Conservation (phyloP, 2,113 vertebrate species). For the Mystacornis crossleyi region DNA sequence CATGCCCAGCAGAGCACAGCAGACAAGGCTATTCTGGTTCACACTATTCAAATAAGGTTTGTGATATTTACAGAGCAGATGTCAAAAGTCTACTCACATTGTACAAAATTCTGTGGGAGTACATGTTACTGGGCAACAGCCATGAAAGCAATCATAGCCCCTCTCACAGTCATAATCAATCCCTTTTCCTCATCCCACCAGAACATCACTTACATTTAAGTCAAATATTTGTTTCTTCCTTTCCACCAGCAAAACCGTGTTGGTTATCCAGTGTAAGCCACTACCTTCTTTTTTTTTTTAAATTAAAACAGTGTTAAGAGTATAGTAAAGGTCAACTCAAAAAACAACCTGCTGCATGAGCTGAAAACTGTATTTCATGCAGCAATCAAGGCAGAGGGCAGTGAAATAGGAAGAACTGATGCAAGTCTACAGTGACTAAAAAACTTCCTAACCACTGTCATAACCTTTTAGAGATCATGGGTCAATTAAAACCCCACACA, state of each 20-base stretch:
- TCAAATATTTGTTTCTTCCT: neutral
- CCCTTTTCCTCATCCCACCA: neutral
- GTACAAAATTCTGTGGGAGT: neutral
- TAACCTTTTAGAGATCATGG: neutral
- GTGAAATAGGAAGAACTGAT: neutral
- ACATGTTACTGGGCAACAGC: neutral
- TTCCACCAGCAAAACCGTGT: neutral
- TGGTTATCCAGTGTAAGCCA: neutral
- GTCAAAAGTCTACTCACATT: neutral
- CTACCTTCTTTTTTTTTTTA: neutral
- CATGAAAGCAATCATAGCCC: neutral
- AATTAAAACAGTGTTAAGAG: neutral
- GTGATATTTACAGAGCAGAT: neutral
- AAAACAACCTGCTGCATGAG: neutral
- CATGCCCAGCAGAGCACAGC: neutral
- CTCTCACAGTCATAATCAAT: neutral
- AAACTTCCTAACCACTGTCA: neutral
- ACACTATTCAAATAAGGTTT: neutral
- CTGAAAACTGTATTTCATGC: neutral
- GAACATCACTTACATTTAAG: neutral
- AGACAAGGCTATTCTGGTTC: neutral
- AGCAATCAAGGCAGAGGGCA: neutral
- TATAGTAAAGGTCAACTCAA: neutral
- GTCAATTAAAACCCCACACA: neutral
- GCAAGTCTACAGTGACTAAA: neutral